Base-by-base conservation (phyloP, 2,113 vertebrate genomes). In the Oncorhynchus clarkii region DNA sequence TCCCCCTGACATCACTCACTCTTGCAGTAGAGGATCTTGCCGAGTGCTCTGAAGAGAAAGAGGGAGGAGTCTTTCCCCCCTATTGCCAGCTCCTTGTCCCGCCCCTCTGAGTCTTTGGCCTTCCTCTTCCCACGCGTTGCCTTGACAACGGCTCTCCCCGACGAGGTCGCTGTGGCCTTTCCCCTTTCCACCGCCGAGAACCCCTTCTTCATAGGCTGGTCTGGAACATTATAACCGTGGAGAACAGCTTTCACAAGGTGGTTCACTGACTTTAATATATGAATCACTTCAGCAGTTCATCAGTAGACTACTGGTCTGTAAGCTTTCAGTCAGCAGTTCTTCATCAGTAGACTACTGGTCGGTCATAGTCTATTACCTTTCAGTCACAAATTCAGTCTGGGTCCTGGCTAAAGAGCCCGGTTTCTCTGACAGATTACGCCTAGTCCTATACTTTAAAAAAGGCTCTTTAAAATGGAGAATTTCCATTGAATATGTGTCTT, bases 11-110 rank as follows among this genome's bases (percentile, higher is more conserved):
- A 20, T 45, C 16, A 91, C 96, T 95, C 92, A 99, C 98, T 94
- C 95, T 99, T 99, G 92, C 95, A 97, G 87, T 99, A 95, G 18
- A 99, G 89, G 86, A 99, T 97, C 90, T 97, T 99, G 20, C 98
- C 97, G 88, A 99, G 86, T 14, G 97, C 98, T 91, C 97, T 93
- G 89, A 99, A 99, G 73, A 99, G 94, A 85, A 98, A 99, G 51
- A 99, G 94, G 49, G 96, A 96, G 24, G 93, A 92, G 85, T 99
- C 98, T 89, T 96, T 99, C 75, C 95, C 94, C 81, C 97, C 97
- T 70, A 98, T 92, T 16, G 95, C 88, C 88, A 92, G 95, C 49
- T 91, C 77, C 2, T 80, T 82, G 3, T 92, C 92, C 48, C 83
- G 81, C 26, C 88, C 87, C 85, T 94, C 93, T 5, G 72, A 84